Base-by-base conservation (phyloP, 2,888 invertebrate species). In the Drosophila heteroneura region DNA sequence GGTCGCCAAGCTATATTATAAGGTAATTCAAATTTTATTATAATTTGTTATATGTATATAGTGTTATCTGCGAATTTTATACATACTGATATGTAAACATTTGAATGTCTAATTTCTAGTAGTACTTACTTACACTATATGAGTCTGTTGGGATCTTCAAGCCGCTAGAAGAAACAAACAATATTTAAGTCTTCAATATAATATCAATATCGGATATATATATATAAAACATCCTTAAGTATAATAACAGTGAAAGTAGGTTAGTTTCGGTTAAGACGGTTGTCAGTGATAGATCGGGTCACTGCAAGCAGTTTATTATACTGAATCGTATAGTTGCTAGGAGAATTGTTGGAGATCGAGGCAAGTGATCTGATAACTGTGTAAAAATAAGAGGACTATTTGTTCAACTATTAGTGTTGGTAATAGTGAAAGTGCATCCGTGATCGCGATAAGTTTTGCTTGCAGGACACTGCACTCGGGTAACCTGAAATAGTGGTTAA, bases 41-140 rank as follows among this genome's bases (percentile, higher is more conserved):
- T 51, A 28, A 28, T 51, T 51, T 51, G 19, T 26, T 28, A 51
- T 19, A 30, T 28, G 10, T 26, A 51, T 10, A 30, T 28, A 19
- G 47, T 22, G 47, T 26, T 47, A 47, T 47, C 26, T 47, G 16
- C 47, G 26, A 26, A 16, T 26, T 47, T 47, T 16, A 47, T 16
- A 47, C 16, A 47, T 26, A 26, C 9, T 47, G 47, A 5, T 28
- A 51, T 19, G 51, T 51, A 30, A 19, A 28, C 16, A 32, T 53
- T 33, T 53, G 16, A 22, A 22, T 54, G 22, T 54, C 22, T 26
- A 56, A 37, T 26, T 16, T 5, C 33, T 22, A 3, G 3, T 3
- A 4, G 2, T 30, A 33, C 35, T 56, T 54, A 54, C 54, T 37
- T 37, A 56, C 54, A 56, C 53, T 56, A 56, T 37, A 37, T 37